Percentiles rank a stretch among this genome's conserved stretches.
Conservation (phyloP, 2,888 invertebrate species). For the Argyresthia albistria region DNA sequence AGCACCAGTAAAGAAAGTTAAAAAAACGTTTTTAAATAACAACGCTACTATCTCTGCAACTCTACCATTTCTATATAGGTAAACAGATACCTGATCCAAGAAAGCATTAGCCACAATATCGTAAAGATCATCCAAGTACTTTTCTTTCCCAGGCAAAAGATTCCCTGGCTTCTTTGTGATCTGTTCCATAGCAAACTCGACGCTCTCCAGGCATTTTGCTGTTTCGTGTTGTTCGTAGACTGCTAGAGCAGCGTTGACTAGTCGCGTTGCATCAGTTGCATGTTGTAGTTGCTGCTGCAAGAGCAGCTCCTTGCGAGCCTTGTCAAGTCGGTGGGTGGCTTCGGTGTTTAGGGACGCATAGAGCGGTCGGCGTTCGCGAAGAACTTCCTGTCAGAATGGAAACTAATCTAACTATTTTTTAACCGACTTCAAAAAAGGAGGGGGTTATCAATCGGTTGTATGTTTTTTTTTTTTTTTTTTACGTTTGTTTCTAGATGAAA, state of each 20-base stretch:
- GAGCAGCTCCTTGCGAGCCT: slow-evolving; percentile 38
- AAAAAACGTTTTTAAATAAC: too few relatives aligned
- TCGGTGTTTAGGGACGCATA: slow-evolving; percentile 50
- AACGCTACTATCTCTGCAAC: too few relatives aligned
- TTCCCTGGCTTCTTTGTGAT: slow-evolving; percentile 39
- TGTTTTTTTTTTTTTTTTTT: too few relatives aligned
- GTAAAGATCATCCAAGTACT: slow-evolving; percentile 42
- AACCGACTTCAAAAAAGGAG: too few relatives aligned
- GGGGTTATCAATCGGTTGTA: too few relatives aligned
- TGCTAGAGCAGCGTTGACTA: slow-evolving; percentile 30
- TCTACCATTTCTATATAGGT: too few relatives aligned
- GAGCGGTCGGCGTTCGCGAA: slow-evolving; percentile 49
- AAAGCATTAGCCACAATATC: slow-evolving; percentile 47
- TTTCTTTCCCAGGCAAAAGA: slow-evolving; percentile 49
- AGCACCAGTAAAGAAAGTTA: too few relatives aligned
- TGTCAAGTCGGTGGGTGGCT: slow-evolving; percentile 37
- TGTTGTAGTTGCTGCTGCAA: slow-evolving; percentile 41
- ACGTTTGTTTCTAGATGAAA: too few relatives aligned
- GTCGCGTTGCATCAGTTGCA: slow-evolving; percentile 39
- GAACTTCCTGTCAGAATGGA: slow-evolving; percentile 28
- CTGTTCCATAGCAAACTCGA: slow-evolving; percentile 55
- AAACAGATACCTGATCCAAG: slow-evolving; percentile 41
- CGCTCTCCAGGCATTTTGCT: slow-evolving; percentile 45
- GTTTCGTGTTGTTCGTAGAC: slow-evolving; percentile 39
- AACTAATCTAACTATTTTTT: too few relatives aligned